phyloP scores from a whole-genome alignment of 2,888 invertebrate species.

The Drosophila quinaria region DNA sequence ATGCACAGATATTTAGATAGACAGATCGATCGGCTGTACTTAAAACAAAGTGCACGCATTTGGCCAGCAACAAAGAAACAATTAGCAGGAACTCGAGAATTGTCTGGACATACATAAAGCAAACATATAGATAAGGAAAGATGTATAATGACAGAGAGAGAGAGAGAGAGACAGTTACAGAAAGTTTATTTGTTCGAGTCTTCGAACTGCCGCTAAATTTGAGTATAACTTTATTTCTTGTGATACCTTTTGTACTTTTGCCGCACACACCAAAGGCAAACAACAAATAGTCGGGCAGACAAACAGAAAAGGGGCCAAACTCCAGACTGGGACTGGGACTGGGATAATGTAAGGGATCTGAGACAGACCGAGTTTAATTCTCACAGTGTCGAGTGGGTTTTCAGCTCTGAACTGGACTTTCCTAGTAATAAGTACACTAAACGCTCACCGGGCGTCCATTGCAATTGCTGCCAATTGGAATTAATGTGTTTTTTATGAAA shows the following conservation, averaged over 20 bases:
- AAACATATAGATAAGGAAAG: neutral
- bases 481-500: constrained; percentile 82
- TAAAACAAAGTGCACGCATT: constrained; percentile 77
- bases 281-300: constrained; percentile 27
- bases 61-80: constrained; percentile 58
- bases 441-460: constrained; percentile 63
- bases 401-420: neutral
- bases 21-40: constrained; percentile 61
- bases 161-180: constrained; percentile 23
- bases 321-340: neutral
- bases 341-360: constrained; percentile 8
- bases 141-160: neutral
- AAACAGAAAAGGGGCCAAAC: constrained; percentile 18
- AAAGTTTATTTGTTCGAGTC: constrained; percentile 66
- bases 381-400: constrained; percentile 47
- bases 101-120: constrained; percentile 54
- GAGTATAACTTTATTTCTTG: constrained; percentile 69
- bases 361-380: constrained; percentile 27
- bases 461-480: constrained; percentile 82
- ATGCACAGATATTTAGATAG: neutral
- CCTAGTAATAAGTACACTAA: constrained; percentile 21
- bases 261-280: constrained; percentile 56
- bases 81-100: constrained; percentile 72
- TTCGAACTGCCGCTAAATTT: constrained; percentile 79
- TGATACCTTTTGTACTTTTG: constrained; percentile 74